phyloP scores from a whole-genome alignment of 2,113 vertebrate species.

The Origma solitaria region DNA sequence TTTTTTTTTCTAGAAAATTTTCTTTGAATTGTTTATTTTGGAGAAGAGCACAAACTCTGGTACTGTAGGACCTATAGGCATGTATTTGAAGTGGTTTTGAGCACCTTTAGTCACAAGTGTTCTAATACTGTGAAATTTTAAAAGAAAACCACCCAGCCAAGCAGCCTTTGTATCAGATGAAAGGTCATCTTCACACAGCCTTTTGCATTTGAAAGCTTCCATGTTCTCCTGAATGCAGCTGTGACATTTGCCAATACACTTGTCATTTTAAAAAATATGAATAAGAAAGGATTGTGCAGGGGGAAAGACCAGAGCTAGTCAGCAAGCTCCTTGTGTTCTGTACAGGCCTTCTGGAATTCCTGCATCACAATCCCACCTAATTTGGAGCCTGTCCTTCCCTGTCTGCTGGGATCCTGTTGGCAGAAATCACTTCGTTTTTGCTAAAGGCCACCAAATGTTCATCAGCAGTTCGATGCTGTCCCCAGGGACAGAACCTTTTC shows the following conservation, averaged over 20 bases:
- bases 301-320: neutral
- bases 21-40: neutral
- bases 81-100: neutral
- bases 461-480: conserved; percentile 47
- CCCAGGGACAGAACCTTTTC: conserved; percentile 67
- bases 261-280: conserved; percentile 2
- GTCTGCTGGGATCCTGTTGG: conserved; percentile 62
- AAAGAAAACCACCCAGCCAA: neutral
- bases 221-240: neutral
- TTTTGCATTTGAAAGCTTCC: neutral
- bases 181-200: neutral
- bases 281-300: neutral
- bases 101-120: neutral
- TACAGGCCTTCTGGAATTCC: conserved; percentile 28
- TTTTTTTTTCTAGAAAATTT: neutral
- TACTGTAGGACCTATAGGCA: neutral
- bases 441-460: conserved; percentile 74
- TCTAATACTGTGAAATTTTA: neutral
- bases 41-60: neutral
- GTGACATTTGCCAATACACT: conserved; percentile 10
- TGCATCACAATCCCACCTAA: conserved; percentile 47
- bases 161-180: neutral
- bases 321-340: neutral
- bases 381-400: conserved; percentile 48
- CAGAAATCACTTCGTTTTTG: conserved; percentile 31